Base-by-base conservation (phyloP, 2,113 vertebrate species). In the Protobothrops flavoviridis region DNA sequence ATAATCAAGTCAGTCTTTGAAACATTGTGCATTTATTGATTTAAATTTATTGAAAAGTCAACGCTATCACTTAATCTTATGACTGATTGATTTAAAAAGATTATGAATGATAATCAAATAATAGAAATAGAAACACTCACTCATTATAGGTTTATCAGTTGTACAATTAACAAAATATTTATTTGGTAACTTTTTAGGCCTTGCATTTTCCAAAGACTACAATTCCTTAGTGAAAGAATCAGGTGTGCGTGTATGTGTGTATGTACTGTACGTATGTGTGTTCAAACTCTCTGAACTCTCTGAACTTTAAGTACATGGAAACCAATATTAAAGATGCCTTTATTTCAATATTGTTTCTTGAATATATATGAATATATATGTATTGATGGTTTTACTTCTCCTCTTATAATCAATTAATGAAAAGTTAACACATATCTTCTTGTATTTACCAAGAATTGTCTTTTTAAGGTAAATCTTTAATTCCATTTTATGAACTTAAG, bases 1-100 rank as follows among this genome's bases (percentile, higher is more conserved):
- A 33, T 90, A 94, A 95, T 95, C 94, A 95, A 89, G 91, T 92
- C 13, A 50, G 92, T 87, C 57, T 91, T 56, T 2, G 55, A 88
- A 1, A 26, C 12, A 53, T 93, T 93, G 93, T 91, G 10, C 90
- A 92, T 15, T 88, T 87, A 12, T 48, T 59, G 93, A 56, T 95
- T 95, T 90, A 94, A 90, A 88, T 48, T 23, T 92, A 0, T n/a
- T 91, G n/a, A 39, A 92, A n/a, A 5, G n/a, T 93, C 92, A 92
- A 39, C 0, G 92, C 0, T 0, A 87, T 93, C 43, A 81, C 29
- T n/a, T 2, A 64, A 90, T 93, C 57, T 94, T 26, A 3, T 13
- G 11, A 92, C 89, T 56, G 5, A 2, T 94, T 96, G 94, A 57
- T 96, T 59, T 59, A 33, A 39, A 48, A 48, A 59, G 33, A 93